Evolutionary conservation across 1,140 invertebrate species (phyloP).

Genomic region (Magallana angulata): DNA sequence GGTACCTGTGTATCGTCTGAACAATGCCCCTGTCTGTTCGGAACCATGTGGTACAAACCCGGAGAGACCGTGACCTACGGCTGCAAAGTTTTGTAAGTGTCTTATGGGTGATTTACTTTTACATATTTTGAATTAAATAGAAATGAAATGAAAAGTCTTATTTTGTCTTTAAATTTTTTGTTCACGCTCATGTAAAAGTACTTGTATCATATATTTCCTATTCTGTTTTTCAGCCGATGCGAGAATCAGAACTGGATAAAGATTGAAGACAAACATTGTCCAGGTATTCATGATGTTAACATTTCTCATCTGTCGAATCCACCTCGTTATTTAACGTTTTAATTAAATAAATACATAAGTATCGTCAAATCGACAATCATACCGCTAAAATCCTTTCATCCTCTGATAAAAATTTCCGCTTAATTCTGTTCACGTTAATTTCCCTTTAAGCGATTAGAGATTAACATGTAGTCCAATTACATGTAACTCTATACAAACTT

Average conservation of each 20-base stretch:
- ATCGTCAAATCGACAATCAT: not conserved
- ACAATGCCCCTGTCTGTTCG: slow-evolving; percentile 44
- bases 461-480: no score
- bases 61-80: slow-evolving; percentile 14
- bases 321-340: no score
- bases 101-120: not conserved
- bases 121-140: not conserved
- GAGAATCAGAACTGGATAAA: slow-evolving; percentile 38
- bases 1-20: slow-evolving; percentile 43
- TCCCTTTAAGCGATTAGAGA: no score
- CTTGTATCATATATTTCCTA: not conserved
- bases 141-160: no score
- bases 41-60: slow-evolving; percentile 34
- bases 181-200: no score
- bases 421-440: no score
- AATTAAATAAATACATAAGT: no score
- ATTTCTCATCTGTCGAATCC: no score
- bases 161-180: no score
- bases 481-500: no score
- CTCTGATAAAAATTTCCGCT: no score
- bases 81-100: slow-evolving; percentile 51
- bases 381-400: no score
- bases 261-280: slow-evolving; percentile 44
- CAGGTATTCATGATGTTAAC: slow-evolving; percentile 23
- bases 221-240: slow-evolving; percentile 36